Evolutionary conservation across 2,797 vertebrate genomes (phyloP), one percentile per base, ranked within the genome.

Genomic region (Heterohyrax brucei): DNA sequence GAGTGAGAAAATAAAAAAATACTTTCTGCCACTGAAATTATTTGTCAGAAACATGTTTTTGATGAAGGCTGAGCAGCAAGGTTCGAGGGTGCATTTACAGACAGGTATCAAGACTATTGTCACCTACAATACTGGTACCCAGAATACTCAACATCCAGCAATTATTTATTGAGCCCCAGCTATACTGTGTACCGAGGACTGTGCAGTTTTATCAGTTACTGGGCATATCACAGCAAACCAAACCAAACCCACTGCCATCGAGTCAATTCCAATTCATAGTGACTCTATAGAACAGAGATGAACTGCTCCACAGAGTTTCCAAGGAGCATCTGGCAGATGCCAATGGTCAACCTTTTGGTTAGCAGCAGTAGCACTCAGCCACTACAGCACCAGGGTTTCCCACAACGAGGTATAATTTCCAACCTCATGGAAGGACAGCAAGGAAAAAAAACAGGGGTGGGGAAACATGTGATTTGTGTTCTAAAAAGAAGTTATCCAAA

Each of bases 11-110:
- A 64, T 24, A 72, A 48, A n/a, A n/a, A 93, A 62, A 82, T 44
- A 3, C 1, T 66, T 59, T 73, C 44, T 24, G 2, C 8, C 53
- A 50, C 4, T 75, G 48, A 62, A 62, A 64, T 81, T 28, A 59
- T n/a, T 76, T 84, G 81, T 79, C 64, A 66, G 46, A 89, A 89
- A 92, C 14, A 59, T 9, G 48, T 61, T 82, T 83, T 83, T 83
- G 2, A 48, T 56, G 68, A 80, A 19, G n/a, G 48, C 39, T 76
- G 22, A 80, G 28, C 46, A 82, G 78, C 62, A 89, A 86, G n/a
- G 77, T 10, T 83, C 30, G 78, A 73, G 62, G 9, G 48, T 89
- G 26, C 50, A 50, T 72, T 56, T 39, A 28, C 68, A 84, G 28
- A 21, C 7, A 50, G 61, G 22, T n/a, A 95, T 12, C 66, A 44